Percentiles rank a stretch among this genome's conserved stretches.
phyloP scores from a whole-genome alignment of 2,797 vertebrate species.

The Gadopsis bispinosus region DNA sequence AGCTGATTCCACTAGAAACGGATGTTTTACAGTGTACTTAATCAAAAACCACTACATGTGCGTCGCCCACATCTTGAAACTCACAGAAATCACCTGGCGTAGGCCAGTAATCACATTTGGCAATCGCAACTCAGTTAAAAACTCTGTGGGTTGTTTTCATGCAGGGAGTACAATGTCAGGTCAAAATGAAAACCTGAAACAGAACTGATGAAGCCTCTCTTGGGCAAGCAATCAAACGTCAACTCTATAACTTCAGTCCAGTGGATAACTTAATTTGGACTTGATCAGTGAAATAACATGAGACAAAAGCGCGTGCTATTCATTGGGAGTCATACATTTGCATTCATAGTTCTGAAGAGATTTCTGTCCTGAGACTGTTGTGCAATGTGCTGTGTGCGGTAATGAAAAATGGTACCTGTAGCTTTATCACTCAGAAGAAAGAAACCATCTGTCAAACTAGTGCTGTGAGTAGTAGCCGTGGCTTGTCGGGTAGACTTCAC shows the following conservation, averaged over 20 bases:
- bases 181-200: not conserved
- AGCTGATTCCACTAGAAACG: not conserved
- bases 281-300: not conserved
- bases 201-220: not conserved
- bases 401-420: not conserved
- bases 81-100: not conserved
- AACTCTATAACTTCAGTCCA: not conserved
- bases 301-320: not conserved
- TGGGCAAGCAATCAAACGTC: not conserved
- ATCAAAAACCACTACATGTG: not conserved
- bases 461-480: slow-evolving; percentile 2
- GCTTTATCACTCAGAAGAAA: slow-evolving; percentile 10
- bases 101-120: not conserved
- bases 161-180: not conserved
- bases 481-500: slow-evolving; percentile 45
- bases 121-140: not conserved
- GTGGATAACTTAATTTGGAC: not conserved
- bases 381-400: not conserved
- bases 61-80: not conserved
- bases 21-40: not conserved
- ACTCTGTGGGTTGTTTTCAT: not conserved
- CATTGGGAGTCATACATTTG: not conserved
- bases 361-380: not conserved
- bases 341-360: not conserved
- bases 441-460: not conserved